phyloP scores from a whole-genome alignment of 2,797 vertebrate species.

The Paratrypauchen microcephalus region DNA sequence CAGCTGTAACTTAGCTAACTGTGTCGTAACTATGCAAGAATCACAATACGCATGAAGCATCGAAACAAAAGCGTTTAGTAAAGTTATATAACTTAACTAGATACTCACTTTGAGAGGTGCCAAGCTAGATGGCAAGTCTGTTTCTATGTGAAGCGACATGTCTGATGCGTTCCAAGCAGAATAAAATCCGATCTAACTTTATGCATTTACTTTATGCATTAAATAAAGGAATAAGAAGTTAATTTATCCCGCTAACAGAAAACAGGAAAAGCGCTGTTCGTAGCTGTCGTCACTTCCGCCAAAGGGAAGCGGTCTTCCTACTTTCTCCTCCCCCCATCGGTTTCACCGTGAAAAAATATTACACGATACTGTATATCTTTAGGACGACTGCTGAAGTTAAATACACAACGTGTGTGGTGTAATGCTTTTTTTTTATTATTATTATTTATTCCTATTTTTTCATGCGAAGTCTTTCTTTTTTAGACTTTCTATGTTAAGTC shows the following conservation, averaged over 20 bases:
- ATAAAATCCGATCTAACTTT: background rate
- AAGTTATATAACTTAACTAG: background rate
- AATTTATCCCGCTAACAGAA: conserved; percentile 54
- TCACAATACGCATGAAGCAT: background rate
- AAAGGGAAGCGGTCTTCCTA: too few relatives aligned
- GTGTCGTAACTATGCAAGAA: too few relatives aligned
- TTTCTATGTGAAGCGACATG: conserved; percentile 58
- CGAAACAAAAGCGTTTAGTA: conserved; percentile 2
- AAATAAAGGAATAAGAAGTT: background rate
- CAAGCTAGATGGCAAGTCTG: conserved; percentile 56
- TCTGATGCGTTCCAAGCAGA: fast-evolving
- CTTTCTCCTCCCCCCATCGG: background rate
- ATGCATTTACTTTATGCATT: background rate
- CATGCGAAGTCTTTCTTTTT: too few relatives aligned
- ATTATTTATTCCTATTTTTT: too few relatives aligned
- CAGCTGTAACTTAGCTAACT: background rate
- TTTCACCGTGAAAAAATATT: background rate
- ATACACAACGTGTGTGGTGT: background rate
- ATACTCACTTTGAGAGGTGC: conserved; percentile 74
- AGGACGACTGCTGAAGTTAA: background rate
- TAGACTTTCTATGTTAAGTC: too few relatives aligned
- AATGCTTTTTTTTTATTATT: too few relatives aligned
- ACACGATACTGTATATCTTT: background rate
- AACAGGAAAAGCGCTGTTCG: background rate
- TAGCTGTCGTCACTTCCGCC: conserved; percentile 53